A percentile compares a stretch with the other conserved stretches of the same genome.
Evolutionary conservation across 2,113 vertebrate species (phyloP).

Genomic region (Passer domesticus): DNA sequence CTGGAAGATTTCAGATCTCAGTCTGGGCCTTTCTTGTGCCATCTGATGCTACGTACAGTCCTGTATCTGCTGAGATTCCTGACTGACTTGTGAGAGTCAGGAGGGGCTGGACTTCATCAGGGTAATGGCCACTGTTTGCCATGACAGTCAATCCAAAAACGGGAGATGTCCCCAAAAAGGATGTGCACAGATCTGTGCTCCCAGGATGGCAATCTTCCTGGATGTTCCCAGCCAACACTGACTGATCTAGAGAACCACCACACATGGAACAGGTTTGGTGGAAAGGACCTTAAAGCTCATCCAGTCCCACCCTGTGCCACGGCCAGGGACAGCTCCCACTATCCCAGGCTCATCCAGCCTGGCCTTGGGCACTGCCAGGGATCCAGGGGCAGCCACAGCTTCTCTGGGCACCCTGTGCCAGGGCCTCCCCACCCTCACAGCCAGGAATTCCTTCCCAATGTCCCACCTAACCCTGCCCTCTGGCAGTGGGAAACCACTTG

Average conservation of each 20-base stretch:
- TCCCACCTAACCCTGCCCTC: too few relatives aligned
- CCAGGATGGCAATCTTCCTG: not conserved
- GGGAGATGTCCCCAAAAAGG: not conserved
- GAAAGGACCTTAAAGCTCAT: not conserved
- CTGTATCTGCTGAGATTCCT: not conserved
- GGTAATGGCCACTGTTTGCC: not conserved
- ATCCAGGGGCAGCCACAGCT: not conserved
- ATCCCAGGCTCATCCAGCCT: accelerated
- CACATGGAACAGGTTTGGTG: not conserved
- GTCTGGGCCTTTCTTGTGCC: not conserved
- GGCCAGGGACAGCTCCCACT: not conserved
- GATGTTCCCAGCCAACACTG: not conserved
- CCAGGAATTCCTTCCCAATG: not conserved
- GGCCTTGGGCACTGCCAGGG: not conserved
- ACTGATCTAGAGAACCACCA: not conserved
- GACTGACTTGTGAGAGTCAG: not conserved
- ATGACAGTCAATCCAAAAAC: not conserved
- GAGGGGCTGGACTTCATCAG: not conserved
- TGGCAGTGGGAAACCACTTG: not conserved
- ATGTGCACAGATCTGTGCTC: not conserved
- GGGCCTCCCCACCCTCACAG: accelerated
- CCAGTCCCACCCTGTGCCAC: accelerated
- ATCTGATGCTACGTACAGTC: not conserved
- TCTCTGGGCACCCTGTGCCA: not conserved
- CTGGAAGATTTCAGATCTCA: not conserved